These are phyloP conservation scores for Chunga burmeisteri DNA, from an alignment of 2,113 vertebrate genomes.

Conservation along the genomic window DNA sequence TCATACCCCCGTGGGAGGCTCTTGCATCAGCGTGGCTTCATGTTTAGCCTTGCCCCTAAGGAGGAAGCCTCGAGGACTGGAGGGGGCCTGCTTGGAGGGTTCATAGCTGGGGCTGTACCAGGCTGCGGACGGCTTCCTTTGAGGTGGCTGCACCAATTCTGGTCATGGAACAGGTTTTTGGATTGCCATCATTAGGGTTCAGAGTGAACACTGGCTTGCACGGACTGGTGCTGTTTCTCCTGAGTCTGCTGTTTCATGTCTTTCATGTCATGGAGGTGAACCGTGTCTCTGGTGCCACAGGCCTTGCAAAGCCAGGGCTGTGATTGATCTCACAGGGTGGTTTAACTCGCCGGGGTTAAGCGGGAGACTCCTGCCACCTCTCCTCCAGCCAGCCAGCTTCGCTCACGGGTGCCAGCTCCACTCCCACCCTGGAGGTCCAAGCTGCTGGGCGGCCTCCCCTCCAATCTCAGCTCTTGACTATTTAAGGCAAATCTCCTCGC, in stretches of 20 bases:
- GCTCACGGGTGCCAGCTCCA: background rate
- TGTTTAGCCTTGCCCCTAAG: background rate
- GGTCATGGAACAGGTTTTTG: background rate
- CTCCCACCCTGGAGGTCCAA: constrained; percentile 13
- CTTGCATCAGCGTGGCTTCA: background rate
- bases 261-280: rapidly evolving
- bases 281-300: rapidly evolving
- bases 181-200: background rate
- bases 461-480: constrained; percentile 66
- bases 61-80: background rate
- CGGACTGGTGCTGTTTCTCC: rapidly evolving
- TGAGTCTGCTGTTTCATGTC: rapidly evolving
- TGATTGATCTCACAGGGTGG: rapidly evolving
- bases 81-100: background rate
- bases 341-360: background rate
- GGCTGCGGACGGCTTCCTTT: background rate
- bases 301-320: background rate
- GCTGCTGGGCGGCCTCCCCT: constrained; percentile 25
- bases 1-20: background rate
- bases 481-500: constrained; percentile 76
- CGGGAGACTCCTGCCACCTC: background rate
- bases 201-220: background rate
- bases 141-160: background rate
- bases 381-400: background rate
- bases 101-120: background rate